Base-by-base conservation (phyloP, 2,888 invertebrate species). In the Raillietiella orientalis region DNA sequence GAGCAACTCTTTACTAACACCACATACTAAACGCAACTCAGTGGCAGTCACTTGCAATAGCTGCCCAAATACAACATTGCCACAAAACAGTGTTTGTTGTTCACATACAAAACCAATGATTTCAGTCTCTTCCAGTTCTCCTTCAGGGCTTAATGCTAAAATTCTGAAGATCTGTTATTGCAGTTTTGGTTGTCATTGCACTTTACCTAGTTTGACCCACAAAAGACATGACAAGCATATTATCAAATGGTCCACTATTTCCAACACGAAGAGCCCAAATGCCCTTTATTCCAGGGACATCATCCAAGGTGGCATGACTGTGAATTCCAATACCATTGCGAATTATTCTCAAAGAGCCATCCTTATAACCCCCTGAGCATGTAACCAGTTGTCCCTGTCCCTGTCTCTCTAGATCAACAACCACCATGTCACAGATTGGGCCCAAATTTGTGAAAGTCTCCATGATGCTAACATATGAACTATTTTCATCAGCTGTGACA, bases 271-370 rank as follows among this genome's bases (percentile, higher is more conserved):
- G 52, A 0, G 87, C 74, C 90, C 90, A 90, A 62, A 93, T 79
- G 32, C 87, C 90, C 52, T 90, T 90, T 34, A 93, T 87, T 27
- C 87, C 87, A 4, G 77, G 70, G 36, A 93, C 53, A 52, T 96
- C 96, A 52, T 96, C 96, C 34, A 96, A 90, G 25, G 74, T 77
- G 0, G 93, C 93, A 44, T 84, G 77, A 46, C 93, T 93, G 36
- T 90, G 84, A 31, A 93, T 90, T 3, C 96, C 96, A 40, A 96
- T 96, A 3, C 96, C 96, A 49, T 93, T 96, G 34, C 93, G 60
- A 34, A 99, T 93, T 31, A 96, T 82, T 27, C 93, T 59, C 17
- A 99, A 51, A 0, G 90, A 87, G 1, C 96, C 96, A 53, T 93
- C 90, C 47, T 93, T 96, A 45, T 70, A 87, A 3, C 75, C 74